These are phyloP conservation scores for Exephanes ischioxanthus DNA, from an alignment of 2,888 invertebrate genomes.

Conservation along the genomic window DNA sequence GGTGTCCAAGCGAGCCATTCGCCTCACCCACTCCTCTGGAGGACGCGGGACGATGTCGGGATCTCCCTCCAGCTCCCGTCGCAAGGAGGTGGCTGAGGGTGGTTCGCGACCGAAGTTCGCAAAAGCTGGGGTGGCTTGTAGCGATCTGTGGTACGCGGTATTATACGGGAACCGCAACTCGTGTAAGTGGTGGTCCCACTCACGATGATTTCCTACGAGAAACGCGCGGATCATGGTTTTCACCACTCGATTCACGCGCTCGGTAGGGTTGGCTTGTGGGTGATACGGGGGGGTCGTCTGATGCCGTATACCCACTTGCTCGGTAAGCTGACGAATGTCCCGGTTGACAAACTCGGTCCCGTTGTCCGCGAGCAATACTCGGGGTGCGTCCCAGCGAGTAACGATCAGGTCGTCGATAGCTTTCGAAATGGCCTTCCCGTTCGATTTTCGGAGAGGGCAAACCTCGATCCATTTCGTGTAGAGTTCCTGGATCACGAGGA, in stretches of 20 bases:
- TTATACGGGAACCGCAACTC: not conserved
- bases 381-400: conserved; percentile 8
- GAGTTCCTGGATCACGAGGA: conserved; percentile 40
- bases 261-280: conserved; percentile 11
- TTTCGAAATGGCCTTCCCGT: conserved; percentile 42
- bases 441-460: conserved; percentile 62
- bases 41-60: not conserved
- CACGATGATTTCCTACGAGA: not conserved
- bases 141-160: not conserved
- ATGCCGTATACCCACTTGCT: not conserved
- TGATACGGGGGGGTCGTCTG: conserved; percentile 18
- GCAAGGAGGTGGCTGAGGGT: not conserved
- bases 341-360: conserved; percentile 21
- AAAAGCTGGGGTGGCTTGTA: not conserved
- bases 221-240: conserved; percentile 10
- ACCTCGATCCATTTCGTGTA: conserved; percentile 67
- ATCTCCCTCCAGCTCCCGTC: not conserved
- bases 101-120: not conserved
- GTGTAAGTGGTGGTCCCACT: not conserved
- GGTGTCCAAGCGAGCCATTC: not conserved
- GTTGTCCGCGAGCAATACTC: conserved; percentile 11
- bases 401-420: conserved; percentile 54
- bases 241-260: not conserved
- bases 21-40: not conserved
- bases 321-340: not conserved